Evolutionary conservation across 2,113 vertebrate species (phyloP).

Genomic region (Steatornis caripensis): DNA sequence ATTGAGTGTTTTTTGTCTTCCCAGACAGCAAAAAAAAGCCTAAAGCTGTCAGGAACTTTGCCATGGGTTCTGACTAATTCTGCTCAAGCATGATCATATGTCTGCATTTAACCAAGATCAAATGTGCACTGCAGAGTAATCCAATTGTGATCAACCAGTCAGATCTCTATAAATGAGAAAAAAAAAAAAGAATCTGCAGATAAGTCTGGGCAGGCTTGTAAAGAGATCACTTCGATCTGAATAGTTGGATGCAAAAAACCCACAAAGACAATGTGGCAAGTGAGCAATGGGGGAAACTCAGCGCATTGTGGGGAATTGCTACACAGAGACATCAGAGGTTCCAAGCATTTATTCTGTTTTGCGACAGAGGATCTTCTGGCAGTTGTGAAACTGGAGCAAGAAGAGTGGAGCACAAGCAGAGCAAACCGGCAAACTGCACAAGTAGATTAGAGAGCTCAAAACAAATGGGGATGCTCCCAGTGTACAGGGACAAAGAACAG

Average conservation of each 20-base stretch:
- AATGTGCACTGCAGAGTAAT: not conserved
- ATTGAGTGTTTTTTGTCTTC: not conserved
- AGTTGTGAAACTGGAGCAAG: not conserved
- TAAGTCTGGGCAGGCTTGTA: not conserved
- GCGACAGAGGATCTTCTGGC: not conserved
- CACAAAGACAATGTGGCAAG: not conserved
- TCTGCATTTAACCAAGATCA: not conserved
- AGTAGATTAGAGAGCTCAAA: not conserved
- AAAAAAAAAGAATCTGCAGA: not conserved
- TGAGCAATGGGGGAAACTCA: not conserved
- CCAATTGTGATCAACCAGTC: not conserved
- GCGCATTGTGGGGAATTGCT: accelerated
- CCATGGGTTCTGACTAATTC: not conserved
- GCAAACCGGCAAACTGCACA: not conserved
- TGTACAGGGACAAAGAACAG: not conserved
- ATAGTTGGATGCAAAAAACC: not conserved
- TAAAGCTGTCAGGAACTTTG: not conserved
- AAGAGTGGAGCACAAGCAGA: not conserved
- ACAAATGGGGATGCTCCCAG: not conserved
- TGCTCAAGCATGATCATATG: not conserved
- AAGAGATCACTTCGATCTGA: not conserved
- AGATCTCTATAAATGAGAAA: not conserved
- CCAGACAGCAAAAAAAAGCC: not conserved
- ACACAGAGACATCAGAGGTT: not conserved
- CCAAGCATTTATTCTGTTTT: not conserved